Evolutionary conservation across 2,888 invertebrate genomes (phyloP).

Genomic region (Lasioglossum marginatum): DNA sequence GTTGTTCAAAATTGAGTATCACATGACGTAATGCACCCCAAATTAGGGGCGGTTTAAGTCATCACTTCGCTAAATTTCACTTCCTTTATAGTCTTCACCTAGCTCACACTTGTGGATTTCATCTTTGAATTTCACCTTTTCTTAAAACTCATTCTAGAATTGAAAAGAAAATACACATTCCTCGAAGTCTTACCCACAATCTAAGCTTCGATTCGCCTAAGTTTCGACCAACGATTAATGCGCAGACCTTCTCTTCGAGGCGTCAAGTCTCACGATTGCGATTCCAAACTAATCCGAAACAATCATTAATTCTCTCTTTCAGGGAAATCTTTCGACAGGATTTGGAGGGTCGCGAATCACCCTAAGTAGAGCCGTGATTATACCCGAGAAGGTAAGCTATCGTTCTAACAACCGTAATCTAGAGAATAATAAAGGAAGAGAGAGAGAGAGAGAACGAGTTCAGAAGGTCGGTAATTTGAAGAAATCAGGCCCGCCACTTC

Average conservation of each 20-base stretch:
- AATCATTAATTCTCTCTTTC: constrained; percentile 71
- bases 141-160: not conserved
- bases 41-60: too few relatives aligned
- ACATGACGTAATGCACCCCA: too few relatives aligned
- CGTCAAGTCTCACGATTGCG: constrained; percentile 34
- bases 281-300: constrained; percentile 72
- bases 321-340: constrained; percentile 47
- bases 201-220: not conserved
- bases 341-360: constrained; percentile 43
- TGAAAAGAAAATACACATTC: not conserved
- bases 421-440: not conserved
- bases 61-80: too few relatives aligned
- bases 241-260: not conserved
- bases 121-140: too few relatives aligned
- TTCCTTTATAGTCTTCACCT: too few relatives aligned
- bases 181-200: not conserved
- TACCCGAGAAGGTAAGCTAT: constrained; percentile 32
- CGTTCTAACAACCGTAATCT: not conserved
- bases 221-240: not conserved
- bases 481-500: constrained; percentile 55
- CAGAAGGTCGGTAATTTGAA: constrained; percentile 45
- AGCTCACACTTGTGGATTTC: too few relatives aligned
- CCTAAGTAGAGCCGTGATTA: constrained; percentile 46
- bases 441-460: not conserved
- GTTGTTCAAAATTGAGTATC: too few relatives aligned